Percentiles rank a stretch among this genome's conserved stretches.
These are phyloP conservation scores for Corydoras sp. DNA, from an alignment of 2,113 vertebrate species.

Conservation along the genomic window DNA sequence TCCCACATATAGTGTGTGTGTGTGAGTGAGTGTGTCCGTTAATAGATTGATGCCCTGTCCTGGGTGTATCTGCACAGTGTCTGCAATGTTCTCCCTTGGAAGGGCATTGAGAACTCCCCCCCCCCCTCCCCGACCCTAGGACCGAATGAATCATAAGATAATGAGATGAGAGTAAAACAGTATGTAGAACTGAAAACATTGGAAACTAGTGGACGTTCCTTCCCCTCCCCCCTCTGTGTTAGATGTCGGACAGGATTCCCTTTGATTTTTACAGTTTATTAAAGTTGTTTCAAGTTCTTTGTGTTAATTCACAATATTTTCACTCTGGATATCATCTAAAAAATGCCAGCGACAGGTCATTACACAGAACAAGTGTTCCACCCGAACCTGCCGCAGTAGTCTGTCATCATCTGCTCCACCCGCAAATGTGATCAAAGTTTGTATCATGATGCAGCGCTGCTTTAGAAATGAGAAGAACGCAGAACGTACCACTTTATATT, in stretches of 20 bases:
- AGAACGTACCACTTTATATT: not conserved
- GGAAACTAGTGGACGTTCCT: not conserved
- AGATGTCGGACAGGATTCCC: not conserved
- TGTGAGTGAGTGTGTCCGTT: too few species aligned
- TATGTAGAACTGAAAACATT: too few species aligned
- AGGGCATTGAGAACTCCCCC: too few species aligned
- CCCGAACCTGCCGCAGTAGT: not conserved
- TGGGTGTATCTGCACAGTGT: too few species aligned
- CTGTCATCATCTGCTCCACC: not conserved
- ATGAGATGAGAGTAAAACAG: too few species aligned
- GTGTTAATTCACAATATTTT: not conserved
- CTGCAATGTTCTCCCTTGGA: too few species aligned
- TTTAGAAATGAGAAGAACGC: not conserved
- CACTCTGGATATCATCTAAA: not conserved
- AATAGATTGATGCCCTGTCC: too few species aligned
- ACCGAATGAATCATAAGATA: too few species aligned
- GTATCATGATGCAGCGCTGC: not conserved
- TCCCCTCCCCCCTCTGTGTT: not conserved
- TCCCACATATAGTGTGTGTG: too few species aligned
- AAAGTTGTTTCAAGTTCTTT: not conserved
- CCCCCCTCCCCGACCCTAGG: too few species aligned
- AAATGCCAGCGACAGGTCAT: slow-evolving; percentile 7
- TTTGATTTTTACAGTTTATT: not conserved
- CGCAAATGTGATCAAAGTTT: slow-evolving; percentile 11
- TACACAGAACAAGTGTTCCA: not conserved